Base-by-base conservation (phyloP, 64 coral and sea anemone species). In the Montipora sp. region DNA sequence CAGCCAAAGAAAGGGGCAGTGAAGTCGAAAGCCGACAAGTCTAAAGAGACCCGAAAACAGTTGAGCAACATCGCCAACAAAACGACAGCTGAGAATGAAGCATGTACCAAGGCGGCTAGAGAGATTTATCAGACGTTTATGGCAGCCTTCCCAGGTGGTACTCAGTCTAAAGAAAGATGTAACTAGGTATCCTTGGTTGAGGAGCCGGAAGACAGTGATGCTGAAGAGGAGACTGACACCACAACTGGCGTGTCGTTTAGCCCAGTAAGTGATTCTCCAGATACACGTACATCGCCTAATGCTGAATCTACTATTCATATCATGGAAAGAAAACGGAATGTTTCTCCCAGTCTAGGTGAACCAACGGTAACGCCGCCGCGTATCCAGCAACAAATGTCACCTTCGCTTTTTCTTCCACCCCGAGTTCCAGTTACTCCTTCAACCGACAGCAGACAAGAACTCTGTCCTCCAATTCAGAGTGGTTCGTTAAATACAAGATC, bases 361-460 rank as follows among this genome's bases (percentile, higher is more conserved):
- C 67, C 67, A 70, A 16, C 16, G 2, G 15, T 57, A 7, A 57
- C 18, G n/a, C 67, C 67, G 15, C 18, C n/a, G 67, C 67, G 15
- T 21, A 70, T 70, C n/a, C 67, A 70, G 67, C 67, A 70, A 70
- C 67, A 70, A 70, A 70, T 70, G 13, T 21, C n/a, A 21, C 67
- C 15, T 19, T 21, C 15, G 67, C 10, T 57, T 57, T 57, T 6
- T 19, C 15, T 21, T 16, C n/a, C 67, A 70, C 67, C 3, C n/a
- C 13, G 13, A 70, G 67, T 21, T 70, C 67, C 67, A 70, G n/a
- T 70, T 5, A 20, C n/a, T 70, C 67, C 67, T 57, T 21, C 67
- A 70, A 70, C 53, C 59, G 71, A 7, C n/a, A 73, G 24, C 73
- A 76, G 73, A 6, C 73, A 76, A 76, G 22, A 76, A 76, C 73